Conservation (phyloP, 2,888 invertebrate genomes). For the Andrena trimmerana region DNA sequence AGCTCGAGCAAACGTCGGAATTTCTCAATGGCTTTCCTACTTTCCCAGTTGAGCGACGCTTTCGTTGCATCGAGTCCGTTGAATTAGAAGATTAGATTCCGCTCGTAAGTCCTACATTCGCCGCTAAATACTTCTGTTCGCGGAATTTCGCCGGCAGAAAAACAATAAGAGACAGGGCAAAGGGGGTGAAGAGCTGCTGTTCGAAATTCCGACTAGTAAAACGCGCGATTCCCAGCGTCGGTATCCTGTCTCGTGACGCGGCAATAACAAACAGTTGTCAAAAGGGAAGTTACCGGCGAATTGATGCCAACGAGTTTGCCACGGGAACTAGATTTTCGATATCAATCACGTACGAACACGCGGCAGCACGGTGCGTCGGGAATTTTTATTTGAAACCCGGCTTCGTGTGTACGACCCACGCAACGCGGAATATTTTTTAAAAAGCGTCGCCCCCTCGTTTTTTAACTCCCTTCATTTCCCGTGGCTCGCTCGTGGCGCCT, state of each 20-base stretch:
- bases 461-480: slow-evolving; percentile 25
- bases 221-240: slow-evolving; percentile 55
- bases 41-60: background rate
- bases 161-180: slow-evolving; percentile 59
- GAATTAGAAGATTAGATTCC: background rate
- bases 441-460: slow-evolving; percentile 21
- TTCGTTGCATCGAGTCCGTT: too few relatives aligned
- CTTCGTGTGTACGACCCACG: slow-evolving; percentile 16
- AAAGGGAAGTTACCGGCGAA: slow-evolving; percentile 52
- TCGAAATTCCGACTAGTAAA: slow-evolving; percentile 73
- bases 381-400: slow-evolving; percentile 53
- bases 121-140: slow-evolving; percentile 1
- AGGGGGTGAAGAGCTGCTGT: slow-evolving; percentile 69
- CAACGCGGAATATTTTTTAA: slow-evolving; percentile 42
- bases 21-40: too few relatives aligned
- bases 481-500: slow-evolving; percentile 5
- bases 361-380: slow-evolving; percentile 40
- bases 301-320: slow-evolving; percentile 61
- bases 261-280: slow-evolving; percentile 63
- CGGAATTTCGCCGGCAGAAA: slow-evolving; percentile 47
- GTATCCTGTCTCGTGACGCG: slow-evolving; percentile 59
- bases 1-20: background rate
- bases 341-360: slow-evolving; percentile 68
- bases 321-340: slow-evolving; percentile 66
- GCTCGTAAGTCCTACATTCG: background rate